phyloP scores from a whole-genome alignment of 2,113 vertebrate species.

The Gracilinanus agilis region DNA sequence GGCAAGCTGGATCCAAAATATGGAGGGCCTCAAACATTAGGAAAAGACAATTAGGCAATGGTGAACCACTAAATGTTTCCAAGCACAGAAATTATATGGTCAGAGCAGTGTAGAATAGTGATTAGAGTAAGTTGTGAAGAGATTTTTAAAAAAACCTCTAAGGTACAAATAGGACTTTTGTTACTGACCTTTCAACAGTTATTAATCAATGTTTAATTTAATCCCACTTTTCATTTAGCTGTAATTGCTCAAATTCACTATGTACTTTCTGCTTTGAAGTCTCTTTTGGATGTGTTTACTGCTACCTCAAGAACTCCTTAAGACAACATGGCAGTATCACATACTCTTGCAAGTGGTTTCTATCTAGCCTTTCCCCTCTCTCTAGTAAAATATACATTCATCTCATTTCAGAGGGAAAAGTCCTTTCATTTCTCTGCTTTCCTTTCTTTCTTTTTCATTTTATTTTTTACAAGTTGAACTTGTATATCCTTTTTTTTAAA shows the following conservation, averaged over 20 bases:
- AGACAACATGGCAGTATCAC: background rate
- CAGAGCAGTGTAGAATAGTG: background rate
- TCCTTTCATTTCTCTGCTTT: background rate
- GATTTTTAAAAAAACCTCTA: background rate
- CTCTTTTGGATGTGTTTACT: background rate
- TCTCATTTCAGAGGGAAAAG: background rate
- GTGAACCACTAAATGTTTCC: background rate
- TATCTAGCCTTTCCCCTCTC: background rate
- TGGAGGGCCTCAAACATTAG: background rate
- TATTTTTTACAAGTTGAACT: too few relatives aligned
- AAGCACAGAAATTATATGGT: background rate
- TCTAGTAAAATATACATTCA: background rate
- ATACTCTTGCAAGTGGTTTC: background rate
- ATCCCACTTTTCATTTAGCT: background rate
- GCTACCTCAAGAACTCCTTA: background rate
- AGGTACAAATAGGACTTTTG: background rate
- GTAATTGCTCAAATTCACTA: background rate
- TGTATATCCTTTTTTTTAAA: too few relatives aligned
- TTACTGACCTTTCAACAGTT: background rate
- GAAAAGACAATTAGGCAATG: background rate
- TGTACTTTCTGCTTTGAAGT: background rate
- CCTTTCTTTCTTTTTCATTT: background rate
- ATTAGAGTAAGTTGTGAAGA: conserved; percentile 16
- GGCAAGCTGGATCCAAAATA: background rate
- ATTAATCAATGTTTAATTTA: background rate